A percentile compares a stretch with the other conserved stretches of the same genome.
Evolutionary conservation across 2,888 invertebrate genomes (phyloP).

Genomic region (Nomada ferruginata): DNA sequence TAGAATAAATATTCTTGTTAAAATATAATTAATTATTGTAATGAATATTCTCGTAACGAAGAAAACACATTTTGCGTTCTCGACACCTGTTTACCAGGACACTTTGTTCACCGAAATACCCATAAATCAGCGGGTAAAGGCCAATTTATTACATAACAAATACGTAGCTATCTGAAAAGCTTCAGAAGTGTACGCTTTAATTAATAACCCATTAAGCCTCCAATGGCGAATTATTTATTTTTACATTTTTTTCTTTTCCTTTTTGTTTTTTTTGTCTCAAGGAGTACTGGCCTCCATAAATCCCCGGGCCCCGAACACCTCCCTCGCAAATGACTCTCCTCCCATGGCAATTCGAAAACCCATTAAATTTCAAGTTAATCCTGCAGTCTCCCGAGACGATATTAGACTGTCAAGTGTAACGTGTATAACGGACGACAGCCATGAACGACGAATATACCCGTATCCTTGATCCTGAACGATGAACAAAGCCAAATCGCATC

Average conservation of each 20-base stretch:
- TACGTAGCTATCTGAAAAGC: background rate
- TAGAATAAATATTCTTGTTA: too few species aligned
- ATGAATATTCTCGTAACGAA: background rate
- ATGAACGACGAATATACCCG: constrained; percentile 48
- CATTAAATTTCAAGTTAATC: constrained; percentile 70
- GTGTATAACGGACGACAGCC: constrained; percentile 64
- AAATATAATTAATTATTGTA: background rate
- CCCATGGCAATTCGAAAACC: constrained; percentile 64
- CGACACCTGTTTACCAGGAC: background rate
- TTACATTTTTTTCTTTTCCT: constrained; percentile 6
- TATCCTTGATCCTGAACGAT: constrained; percentile 40
- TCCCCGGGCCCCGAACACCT: constrained; percentile 21
- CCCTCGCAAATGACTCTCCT: constrained; percentile 54
- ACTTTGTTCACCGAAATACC: background rate
- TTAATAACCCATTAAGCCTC: constrained; percentile 42
- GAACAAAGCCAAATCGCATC: constrained; percentile 15
- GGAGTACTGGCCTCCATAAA: constrained; percentile 25
- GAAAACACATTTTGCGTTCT: background rate
- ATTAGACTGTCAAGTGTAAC: constrained; percentile 65
- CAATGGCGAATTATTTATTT: constrained; percentile 31
- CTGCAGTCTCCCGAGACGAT: constrained; percentile 62
- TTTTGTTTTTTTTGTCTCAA: constrained; percentile 4
- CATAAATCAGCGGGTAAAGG: constrained; percentile 6
- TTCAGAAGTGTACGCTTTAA: constrained; percentile 15
- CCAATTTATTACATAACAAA: constrained; percentile 20